phyloP scores from a whole-genome alignment of 2,797 vertebrate genomes.

The Crocodylus rhombifer region DNA sequence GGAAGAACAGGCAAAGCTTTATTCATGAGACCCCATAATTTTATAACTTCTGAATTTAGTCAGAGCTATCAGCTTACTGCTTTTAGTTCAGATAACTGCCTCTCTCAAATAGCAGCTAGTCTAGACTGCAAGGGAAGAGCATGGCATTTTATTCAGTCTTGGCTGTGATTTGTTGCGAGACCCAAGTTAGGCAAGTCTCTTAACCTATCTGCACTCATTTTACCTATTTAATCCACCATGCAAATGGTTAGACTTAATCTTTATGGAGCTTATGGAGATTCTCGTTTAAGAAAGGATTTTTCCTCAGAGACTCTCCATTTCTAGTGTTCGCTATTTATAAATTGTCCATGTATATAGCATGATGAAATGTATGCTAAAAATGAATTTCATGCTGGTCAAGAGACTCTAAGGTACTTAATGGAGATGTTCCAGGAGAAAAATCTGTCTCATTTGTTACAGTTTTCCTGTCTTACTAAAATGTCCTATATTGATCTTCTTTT shows the following conservation, averaged over 20 bases:
- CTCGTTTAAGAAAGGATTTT: not conserved
- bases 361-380: slow-evolving; percentile 26
- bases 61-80: not conserved
- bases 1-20: not conserved
- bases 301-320: slow-evolving; percentile 24
- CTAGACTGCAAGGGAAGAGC: not conserved
- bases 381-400: slow-evolving; percentile 40
- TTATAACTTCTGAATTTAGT: not conserved
- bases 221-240: not conserved
- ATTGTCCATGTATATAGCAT: slow-evolving; percentile 9
- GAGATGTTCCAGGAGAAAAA: slow-evolving; percentile 32
- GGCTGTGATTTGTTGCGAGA: not conserved
- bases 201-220: not conserved
- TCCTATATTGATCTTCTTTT: slow-evolving; percentile 60
- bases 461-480: slow-evolving; percentile 42
- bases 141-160: not conserved
- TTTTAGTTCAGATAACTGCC: not conserved
- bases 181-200: not conserved
- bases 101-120: not conserved
- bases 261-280: not conserved
- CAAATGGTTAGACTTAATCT: not conserved
- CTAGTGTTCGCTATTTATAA: slow-evolving; percentile 19
- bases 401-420: slow-evolving; percentile 55
- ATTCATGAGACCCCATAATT: too few relatives aligned
- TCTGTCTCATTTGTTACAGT: not conserved